Evolutionary conservation across 2,888 invertebrate species (phyloP).

Genomic region (Tryphoninae sp.): DNA sequence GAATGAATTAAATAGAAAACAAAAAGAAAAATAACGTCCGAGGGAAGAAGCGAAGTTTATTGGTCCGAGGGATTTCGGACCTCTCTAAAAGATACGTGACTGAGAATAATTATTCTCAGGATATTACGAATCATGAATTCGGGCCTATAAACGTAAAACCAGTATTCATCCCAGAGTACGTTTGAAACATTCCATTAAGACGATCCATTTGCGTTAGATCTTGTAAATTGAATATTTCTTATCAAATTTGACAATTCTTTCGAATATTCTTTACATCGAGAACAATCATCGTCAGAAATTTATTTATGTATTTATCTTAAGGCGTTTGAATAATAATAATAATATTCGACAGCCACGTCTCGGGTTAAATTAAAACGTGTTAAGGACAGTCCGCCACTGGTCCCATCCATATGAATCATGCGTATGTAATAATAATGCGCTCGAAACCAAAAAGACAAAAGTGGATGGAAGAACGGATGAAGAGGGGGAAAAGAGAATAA

Average conservation of each 20-base stretch:
- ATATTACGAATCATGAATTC: conserved; percentile 35
- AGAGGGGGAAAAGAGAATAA: conserved; percentile 21
- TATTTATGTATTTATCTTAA: background rate
- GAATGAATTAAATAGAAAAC: conserved; percentile 16
- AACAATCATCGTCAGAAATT: too few relatives aligned
- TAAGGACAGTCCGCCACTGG: conserved; percentile 3
- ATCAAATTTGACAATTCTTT: background rate
- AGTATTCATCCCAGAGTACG: conserved; percentile 9
- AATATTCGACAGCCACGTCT: conserved; percentile 13
- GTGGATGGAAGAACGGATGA: conserved; percentile 12
- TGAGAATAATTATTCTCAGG: conserved; percentile 44
- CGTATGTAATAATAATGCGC: conserved; percentile 20
- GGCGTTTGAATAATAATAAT: background rate
- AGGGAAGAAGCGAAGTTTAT: conserved; percentile 39
- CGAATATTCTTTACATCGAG: too few relatives aligned
- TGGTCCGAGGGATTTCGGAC: conserved; percentile 41
- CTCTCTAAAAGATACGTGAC: conserved; percentile 49
- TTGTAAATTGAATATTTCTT: conserved; percentile 15
- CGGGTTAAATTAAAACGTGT: conserved; percentile 8
- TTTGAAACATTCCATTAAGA: conserved; percentile 21
- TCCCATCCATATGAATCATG: conserved; percentile 45
- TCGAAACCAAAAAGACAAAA: conserved; percentile 28
- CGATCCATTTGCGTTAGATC: background rate
- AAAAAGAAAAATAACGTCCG: conserved; percentile 28
- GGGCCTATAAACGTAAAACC: conserved; percentile 12